phyloP scores from a whole-genome alignment of 2,797 vertebrate genomes.

The Alectoris magna region DNA sequence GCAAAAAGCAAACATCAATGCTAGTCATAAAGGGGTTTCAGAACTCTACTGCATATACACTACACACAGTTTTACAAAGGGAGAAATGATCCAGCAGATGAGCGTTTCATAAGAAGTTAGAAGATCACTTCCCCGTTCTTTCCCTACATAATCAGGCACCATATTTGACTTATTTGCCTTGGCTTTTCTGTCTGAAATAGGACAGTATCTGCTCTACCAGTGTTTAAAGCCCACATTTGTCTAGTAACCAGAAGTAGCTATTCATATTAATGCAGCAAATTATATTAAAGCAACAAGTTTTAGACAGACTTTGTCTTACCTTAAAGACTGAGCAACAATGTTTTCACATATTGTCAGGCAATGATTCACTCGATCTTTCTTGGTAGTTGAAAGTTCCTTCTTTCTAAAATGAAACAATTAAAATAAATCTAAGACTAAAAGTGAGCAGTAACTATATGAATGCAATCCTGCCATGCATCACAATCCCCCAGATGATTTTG shows the following conservation, averaged over 20 bases:
- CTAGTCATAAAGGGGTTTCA: neutral
- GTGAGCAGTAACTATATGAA: neutral
- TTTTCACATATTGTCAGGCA: constrained; percentile 99
- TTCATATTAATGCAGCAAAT: neutral
- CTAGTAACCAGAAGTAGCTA: neutral
- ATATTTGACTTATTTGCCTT: neutral
- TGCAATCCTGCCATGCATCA: neutral
- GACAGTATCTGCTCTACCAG: neutral
- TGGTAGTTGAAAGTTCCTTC: constrained; percentile 94
- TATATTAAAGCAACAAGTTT: neutral
- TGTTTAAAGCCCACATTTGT: neutral
- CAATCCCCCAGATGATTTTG: neutral
- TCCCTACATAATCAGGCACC: neutral
- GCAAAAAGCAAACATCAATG: neutral
- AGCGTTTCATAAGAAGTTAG: neutral
- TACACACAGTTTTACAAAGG: neutral
- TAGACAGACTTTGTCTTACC: constrained; percentile 78
- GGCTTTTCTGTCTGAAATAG: neutral
- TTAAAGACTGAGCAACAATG: constrained; percentile 95
- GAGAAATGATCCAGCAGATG: neutral
- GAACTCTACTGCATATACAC: neutral
- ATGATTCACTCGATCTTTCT: constrained; percentile 96
- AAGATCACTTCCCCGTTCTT: neutral
- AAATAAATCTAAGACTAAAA: neutral
- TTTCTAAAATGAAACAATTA: constrained; percentile 83